Conservation (phyloP, 2,113 vertebrate species). For the Phalacrocorax brasilianus region DNA sequence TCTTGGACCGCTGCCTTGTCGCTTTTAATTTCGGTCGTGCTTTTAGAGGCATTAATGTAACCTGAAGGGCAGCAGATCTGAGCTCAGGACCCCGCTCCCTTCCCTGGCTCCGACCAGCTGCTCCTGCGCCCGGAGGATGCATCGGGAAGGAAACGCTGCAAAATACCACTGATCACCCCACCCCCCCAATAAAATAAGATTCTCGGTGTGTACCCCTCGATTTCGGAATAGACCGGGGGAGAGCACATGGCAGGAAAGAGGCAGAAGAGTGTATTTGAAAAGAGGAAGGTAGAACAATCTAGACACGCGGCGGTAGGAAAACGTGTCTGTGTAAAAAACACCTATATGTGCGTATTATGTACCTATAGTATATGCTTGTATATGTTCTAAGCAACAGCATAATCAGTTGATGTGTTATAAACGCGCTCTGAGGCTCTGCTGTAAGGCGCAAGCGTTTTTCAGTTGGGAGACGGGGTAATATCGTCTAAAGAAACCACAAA, state of each 20-base stretch:
- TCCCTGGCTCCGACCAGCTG: background rate
- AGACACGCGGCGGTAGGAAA: fast-evolving
- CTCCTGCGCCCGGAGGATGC: background rate
- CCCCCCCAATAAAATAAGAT: background rate
- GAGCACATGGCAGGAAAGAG: fast-evolving
- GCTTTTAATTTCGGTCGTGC: background rate
- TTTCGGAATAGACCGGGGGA: fast-evolving
- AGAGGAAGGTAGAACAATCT: fast-evolving
- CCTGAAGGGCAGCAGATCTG: background rate
- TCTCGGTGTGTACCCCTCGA: background rate
- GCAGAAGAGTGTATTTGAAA: too few species aligned
- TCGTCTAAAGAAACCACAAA: background rate
- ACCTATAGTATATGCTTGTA: fast-evolving
- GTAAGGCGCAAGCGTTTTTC: background rate
- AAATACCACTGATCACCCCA: fast-evolving
- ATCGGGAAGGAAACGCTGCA: background rate
- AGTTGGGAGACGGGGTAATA: fast-evolving
- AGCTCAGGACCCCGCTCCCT: background rate
- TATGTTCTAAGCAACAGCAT: background rate
- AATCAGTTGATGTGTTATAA: fast-evolving
- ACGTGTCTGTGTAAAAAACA: background rate
- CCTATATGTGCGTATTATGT: fast-evolving
- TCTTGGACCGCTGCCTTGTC: background rate
- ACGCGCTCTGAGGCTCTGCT: background rate
- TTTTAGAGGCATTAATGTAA: background rate